These are phyloP conservation scores for Adoxophyes honmai DNA, from an alignment of 1,140 invertebrate species.

Conservation along the genomic window DNA sequence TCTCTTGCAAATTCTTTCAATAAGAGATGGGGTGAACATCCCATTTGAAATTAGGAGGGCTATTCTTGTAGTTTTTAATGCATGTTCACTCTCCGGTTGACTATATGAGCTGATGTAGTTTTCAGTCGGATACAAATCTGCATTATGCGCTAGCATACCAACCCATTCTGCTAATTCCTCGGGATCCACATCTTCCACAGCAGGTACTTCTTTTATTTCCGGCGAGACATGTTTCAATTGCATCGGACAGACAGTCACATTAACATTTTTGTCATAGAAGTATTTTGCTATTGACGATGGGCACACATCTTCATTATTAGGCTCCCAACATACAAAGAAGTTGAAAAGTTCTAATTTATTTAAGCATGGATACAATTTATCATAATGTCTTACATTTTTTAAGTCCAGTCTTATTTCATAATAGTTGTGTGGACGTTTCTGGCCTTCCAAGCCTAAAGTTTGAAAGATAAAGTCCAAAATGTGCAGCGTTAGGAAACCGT, in stretches of 20 bases:
- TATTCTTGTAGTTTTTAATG: slow-evolving; percentile 46
- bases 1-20: slow-evolving; percentile 34
- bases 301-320: slow-evolving; percentile 46
- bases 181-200: slow-evolving; percentile 39
- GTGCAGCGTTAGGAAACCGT: slow-evolving; percentile 54
- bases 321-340: slow-evolving; percentile 56
- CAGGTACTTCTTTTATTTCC: slow-evolving; percentile 46
- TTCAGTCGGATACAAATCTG: slow-evolving; percentile 35
- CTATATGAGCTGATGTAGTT: slow-evolving; percentile 53
- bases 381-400: slow-evolving; percentile 35
- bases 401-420: slow-evolving; percentile 53
- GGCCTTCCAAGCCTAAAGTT: slow-evolving; percentile 57
- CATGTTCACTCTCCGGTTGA: slow-evolving; percentile 42
- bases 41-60: slow-evolving; percentile 48
- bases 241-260: slow-evolving; percentile 35
- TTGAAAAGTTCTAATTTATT: slow-evolving; percentile 48
- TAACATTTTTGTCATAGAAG: slow-evolving; percentile 42
- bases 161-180: slow-evolving; percentile 63
- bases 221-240: slow-evolving; percentile 34
- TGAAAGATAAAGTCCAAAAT: slow-evolving; percentile 49
- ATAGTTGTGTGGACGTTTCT: slow-evolving; percentile 43
- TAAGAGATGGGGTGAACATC: slow-evolving; percentile 40
- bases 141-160: slow-evolving; percentile 52
- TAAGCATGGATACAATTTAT: slow-evolving; percentile 35
- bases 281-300: slow-evolving; percentile 67